These are phyloP conservation scores for Prenolepis imparis DNA, from an alignment of 2,888 invertebrate species.

Conservation along the genomic window DNA sequence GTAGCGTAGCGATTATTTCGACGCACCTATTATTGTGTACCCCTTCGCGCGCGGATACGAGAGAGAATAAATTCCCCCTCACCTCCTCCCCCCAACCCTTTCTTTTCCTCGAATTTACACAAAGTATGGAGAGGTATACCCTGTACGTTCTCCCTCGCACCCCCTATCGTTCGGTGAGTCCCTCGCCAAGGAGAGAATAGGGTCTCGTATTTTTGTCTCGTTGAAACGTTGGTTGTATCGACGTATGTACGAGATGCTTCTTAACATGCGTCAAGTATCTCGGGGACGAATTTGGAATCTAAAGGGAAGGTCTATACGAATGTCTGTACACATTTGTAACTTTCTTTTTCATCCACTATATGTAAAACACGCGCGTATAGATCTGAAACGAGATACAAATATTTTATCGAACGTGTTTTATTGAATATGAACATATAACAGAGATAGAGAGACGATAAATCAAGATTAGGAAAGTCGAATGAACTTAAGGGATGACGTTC, in stretches of 20 bases:
- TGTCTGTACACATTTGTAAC: no score
- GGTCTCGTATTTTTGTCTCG: constrained; percentile 55
- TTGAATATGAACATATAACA: background rate
- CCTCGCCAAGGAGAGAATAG: constrained; percentile 28
- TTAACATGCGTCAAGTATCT: constrained; percentile 16
- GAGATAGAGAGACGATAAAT: background rate
- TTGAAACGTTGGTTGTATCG: constrained; percentile 45
- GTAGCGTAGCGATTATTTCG: constrained; percentile 70
- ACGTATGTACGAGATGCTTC: constrained; percentile 22
- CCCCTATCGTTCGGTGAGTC: constrained; percentile 18
- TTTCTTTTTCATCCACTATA: constrained; percentile 8
- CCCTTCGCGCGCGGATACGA: constrained; percentile 31
- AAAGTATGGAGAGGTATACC: constrained; percentile 6
- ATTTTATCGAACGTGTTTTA: constrained; percentile 36
- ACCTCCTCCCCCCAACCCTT: background rate
- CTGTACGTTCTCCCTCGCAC: background rate
- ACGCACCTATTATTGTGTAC: constrained; percentile 53
- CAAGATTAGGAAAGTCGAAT: background rate
- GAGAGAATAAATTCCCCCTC: background rate
- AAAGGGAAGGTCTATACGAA: background rate
- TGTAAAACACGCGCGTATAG: background rate
- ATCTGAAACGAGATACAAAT: constrained; percentile 9
- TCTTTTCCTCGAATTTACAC: constrained; percentile 11
- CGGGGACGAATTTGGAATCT: background rate
- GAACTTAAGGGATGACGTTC: background rate